Evolutionary conservation across 2,113 vertebrate genomes (phyloP).

Genomic region (Scatophagus argus): DNA sequence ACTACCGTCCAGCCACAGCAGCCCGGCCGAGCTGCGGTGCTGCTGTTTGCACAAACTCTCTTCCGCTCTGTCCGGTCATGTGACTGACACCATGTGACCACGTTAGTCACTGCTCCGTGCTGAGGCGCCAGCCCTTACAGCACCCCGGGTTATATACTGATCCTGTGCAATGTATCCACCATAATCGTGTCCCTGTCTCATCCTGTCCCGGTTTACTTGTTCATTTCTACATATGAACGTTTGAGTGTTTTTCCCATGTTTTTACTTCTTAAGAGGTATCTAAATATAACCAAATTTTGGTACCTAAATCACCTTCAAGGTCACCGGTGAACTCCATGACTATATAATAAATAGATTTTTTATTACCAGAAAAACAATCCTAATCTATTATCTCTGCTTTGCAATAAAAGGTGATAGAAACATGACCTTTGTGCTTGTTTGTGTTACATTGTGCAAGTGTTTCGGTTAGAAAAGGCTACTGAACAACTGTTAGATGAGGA

Average conservation of each 20-base stretch:
- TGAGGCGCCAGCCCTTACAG: background rate
- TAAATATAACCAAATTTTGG: background rate
- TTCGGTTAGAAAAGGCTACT: background rate
- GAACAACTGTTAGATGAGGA: background rate
- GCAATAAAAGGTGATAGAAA: too few species aligned
- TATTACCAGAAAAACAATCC: too few species aligned
- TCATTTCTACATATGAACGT: too few species aligned
- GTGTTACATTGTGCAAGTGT: background rate
- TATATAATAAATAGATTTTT: too few species aligned
- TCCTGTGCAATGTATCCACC: background rate
- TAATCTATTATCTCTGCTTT: too few species aligned
- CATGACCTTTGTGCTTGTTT: background rate
- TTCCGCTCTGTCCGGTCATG: constrained; percentile 58
- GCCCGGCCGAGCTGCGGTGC: background rate
- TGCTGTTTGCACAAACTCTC: background rate
- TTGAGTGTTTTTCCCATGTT: too few species aligned
- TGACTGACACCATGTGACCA: constrained; percentile 65
- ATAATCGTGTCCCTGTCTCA: background rate
- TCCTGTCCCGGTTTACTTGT: background rate
- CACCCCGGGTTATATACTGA: background rate
- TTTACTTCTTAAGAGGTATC: background rate
- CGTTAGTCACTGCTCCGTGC: background rate
- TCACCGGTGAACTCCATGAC: too few species aligned
- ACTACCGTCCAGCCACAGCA: background rate
- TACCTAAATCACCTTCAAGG: too few species aligned